A percentile compares a stretch with the other conserved stretches of the same genome.
Conservation (phyloP, 1,140 invertebrate species). For the Anastrepha ludens region DNA sequence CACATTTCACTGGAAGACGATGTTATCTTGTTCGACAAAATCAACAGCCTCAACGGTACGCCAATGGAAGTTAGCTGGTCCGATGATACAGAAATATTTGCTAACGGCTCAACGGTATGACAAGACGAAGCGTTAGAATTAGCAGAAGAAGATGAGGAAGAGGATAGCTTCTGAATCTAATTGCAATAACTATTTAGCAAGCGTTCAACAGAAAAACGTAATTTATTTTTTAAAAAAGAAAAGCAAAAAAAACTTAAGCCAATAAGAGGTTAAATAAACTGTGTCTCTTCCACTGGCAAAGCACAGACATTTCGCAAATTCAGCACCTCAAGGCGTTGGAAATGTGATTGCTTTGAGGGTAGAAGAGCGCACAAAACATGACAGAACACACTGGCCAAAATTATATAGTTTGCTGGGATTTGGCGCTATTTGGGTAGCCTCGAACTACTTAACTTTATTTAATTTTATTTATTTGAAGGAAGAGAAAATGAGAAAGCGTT, state of each 20-base stretch:
- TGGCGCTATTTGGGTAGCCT: neutral
- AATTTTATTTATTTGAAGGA: constrained; percentile 6
- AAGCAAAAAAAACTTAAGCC: constrained; percentile 43
- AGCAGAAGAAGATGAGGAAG: constrained; percentile 57
- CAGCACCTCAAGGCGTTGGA: neutral
- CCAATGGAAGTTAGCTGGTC: constrained; percentile 76
- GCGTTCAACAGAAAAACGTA: neutral
- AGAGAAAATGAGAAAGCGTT: constrained; percentile 14
- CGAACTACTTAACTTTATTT: constrained; percentile 30
- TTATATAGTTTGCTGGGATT: neutral
- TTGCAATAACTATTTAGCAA: neutral
- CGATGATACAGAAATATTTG: constrained; percentile 70
- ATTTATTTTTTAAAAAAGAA: neutral
- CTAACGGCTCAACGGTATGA: constrained; percentile 60
- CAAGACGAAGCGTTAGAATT: constrained; percentile 54
- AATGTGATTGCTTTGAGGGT: neutral
- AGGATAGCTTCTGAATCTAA: constrained; percentile 57
- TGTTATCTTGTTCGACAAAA: constrained; percentile 65
- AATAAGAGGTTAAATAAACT: constrained; percentile 18
- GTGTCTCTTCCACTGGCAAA: neutral
- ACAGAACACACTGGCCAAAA: constrained; percentile 14
- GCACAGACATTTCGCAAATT: neutral
- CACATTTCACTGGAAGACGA: constrained; percentile 69
- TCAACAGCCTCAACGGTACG: constrained; percentile 68
- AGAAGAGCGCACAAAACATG: neutral